A percentile compares a stretch with the other conserved stretches of the same genome.
Evolutionary conservation across 2,113 vertebrate genomes (phyloP).

Genomic region (Syrrhaptes paradoxus): DNA sequence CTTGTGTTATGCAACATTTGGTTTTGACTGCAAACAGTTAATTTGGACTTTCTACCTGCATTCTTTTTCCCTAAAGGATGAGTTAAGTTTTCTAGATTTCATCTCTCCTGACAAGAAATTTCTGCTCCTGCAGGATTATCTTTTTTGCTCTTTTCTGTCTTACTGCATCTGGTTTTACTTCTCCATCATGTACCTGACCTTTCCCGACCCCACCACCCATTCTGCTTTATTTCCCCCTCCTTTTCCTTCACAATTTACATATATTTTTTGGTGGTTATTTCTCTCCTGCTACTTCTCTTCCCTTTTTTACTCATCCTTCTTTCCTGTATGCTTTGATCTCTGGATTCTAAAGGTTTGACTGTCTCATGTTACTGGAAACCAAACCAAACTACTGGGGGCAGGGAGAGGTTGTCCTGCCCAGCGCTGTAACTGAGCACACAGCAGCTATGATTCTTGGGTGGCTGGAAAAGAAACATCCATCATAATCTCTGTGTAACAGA

Average conservation of each 20-base stretch:
- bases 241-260: not conserved
- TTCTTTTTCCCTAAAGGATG: not conserved
- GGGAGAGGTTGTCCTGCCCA: not conserved
- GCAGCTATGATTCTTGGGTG: not conserved
- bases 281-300: not conserved
- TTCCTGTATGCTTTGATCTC: not conserved
- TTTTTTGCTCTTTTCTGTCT: not conserved
- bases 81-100: not conserved
- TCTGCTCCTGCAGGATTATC: not conserved
- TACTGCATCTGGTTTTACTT: not conserved
- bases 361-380: not conserved
- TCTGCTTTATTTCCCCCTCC: not conserved
- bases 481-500: not conserved
- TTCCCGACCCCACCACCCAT: accelerated
- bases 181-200: not conserved
- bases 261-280: not conserved
- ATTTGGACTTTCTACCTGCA: not conserved
- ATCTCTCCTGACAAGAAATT: not conserved
- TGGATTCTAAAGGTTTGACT: not conserved
- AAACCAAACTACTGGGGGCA: not conserved
- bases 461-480: not conserved
- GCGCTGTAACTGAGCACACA: not conserved
- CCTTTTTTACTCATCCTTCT: not conserved
- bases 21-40: not conserved
- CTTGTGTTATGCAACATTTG: not conserved